Percentiles rank a stretch among this genome's conserved stretches.
phyloP scores from a whole-genome alignment of 35 echinoderm and acorn worm genomes.

The Patiria miniata region DNA sequence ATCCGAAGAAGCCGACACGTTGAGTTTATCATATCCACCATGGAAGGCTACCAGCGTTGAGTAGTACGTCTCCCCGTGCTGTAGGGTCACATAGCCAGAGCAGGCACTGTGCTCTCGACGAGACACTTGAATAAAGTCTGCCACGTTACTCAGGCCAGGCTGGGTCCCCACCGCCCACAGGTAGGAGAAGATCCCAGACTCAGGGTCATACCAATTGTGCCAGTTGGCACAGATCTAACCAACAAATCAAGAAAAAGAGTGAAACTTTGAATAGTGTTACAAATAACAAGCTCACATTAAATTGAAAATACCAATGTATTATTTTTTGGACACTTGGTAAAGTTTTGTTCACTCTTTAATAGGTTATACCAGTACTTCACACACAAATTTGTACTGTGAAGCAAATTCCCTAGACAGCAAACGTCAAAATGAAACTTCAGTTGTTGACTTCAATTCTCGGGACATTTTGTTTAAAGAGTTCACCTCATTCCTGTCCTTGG shows the following conservation, averaged over 20 bases:
- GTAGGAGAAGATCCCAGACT: constrained; percentile 42
- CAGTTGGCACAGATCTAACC: constrained; percentile 48
- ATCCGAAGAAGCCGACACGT: constrained; percentile 43
- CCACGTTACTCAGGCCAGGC: neutral
- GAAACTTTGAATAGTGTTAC: too few species aligned
- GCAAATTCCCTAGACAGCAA: too few species aligned
- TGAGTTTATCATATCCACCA: constrained; percentile 46
- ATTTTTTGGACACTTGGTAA: too few species aligned
- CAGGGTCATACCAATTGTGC: constrained; percentile 36
- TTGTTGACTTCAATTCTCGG: too few species aligned
- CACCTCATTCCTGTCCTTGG: constrained; percentile 29
- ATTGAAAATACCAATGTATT: too few species aligned
- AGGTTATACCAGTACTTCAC: too few species aligned
- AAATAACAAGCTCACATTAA: too few species aligned
- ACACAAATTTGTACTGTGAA: too few species aligned
- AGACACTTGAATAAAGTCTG: constrained; percentile 13
- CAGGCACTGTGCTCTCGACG: constrained; percentile 4
- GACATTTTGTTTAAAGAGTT: neutral
- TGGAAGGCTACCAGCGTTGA: constrained; percentile 46
- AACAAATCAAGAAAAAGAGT: neutral
- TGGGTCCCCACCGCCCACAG: constrained; percentile 40
- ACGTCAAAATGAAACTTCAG: too few species aligned
- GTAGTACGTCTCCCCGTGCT: constrained; percentile 52
- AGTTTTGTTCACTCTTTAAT: too few species aligned
- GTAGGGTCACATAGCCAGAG: constrained; percentile 18